These are phyloP conservation scores for Enoplolaimus lenunculus DNA, from an alignment of 2,888 invertebrate genomes.

Conservation along the genomic window DNA sequence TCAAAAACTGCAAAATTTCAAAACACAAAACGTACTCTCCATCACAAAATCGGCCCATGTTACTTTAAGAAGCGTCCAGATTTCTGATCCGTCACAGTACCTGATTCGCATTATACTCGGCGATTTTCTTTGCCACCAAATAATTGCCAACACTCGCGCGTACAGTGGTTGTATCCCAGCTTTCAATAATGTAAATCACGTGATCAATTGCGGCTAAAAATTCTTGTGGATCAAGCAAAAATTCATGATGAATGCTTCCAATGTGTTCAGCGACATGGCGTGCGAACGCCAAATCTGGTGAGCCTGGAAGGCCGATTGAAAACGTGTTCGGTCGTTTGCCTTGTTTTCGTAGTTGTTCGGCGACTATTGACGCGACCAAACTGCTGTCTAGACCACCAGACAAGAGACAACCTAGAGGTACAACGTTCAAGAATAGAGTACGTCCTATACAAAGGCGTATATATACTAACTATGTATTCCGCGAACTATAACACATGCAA, in stretches of 20 bases:
- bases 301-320: not conserved
- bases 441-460: too few species aligned
- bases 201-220: not conserved
- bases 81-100: too few species aligned
- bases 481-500: too few species aligned
- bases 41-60: too few species aligned
- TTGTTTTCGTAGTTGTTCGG: not conserved
- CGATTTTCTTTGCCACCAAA: not conserved
- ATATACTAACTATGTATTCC: too few species aligned
- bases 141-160: not conserved
- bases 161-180: not conserved
- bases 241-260: not conserved
- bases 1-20: too few species aligned
- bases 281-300: not conserved
- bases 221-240: too few species aligned
- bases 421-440: too few species aligned
- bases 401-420: not conserved
- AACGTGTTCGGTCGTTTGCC: not conserved
- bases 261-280: not conserved
- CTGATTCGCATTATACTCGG: too few species aligned
- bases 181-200: conserved; percentile 2
- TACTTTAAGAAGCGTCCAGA: too few species aligned
- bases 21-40: too few species aligned
- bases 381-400: conserved; percentile 1
- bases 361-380: not conserved